These are phyloP conservation scores for Cerastoderma edule DNA, from an alignment of 2,888 invertebrate genomes.

Conservation along the genomic window DNA sequence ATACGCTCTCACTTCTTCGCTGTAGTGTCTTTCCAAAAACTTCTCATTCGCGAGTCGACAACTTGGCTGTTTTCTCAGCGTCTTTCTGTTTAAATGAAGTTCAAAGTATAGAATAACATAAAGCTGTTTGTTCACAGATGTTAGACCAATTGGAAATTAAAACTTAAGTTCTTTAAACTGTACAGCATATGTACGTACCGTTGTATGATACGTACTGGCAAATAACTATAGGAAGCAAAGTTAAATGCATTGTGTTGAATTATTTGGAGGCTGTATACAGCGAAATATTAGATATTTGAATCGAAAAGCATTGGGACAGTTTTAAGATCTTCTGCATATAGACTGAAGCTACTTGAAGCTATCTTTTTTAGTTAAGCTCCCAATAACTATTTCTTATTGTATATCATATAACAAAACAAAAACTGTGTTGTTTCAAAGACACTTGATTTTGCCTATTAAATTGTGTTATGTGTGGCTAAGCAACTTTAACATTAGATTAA, in stretches of 20 bases:
- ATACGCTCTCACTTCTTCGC: slow-evolving; percentile 63
- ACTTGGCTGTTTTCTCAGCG: slow-evolving; percentile 61
- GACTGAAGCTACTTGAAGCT: no score
- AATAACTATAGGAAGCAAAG: background rate
- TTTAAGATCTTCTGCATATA: no score
- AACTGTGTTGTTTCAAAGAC: no score
- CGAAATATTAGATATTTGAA: no score
- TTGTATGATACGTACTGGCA: background rate
- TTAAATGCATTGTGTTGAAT: background rate
- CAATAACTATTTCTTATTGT: no score
- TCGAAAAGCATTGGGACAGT: no score
- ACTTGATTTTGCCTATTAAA: no score
- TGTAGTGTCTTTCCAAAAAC: slow-evolving; percentile 58
- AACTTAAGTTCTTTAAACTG: background rate
- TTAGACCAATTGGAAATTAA: background rate
- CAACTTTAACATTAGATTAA: no score
- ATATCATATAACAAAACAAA: no score
- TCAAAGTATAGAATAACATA: background rate
- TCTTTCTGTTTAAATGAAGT: slow-evolving; percentile 50
- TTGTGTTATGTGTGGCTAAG: no score
- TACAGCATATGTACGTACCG: background rate
- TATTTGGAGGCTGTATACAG: no score
- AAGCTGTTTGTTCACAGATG: background rate
- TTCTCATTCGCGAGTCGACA: slow-evolving; percentile 63
- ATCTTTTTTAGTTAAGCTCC: no score